Evolutionary conservation across 1,140 invertebrate genomes (phyloP), one percentile per base, ranked within the genome.

Genomic region (Lordiphosa stackelbergi): DNA sequence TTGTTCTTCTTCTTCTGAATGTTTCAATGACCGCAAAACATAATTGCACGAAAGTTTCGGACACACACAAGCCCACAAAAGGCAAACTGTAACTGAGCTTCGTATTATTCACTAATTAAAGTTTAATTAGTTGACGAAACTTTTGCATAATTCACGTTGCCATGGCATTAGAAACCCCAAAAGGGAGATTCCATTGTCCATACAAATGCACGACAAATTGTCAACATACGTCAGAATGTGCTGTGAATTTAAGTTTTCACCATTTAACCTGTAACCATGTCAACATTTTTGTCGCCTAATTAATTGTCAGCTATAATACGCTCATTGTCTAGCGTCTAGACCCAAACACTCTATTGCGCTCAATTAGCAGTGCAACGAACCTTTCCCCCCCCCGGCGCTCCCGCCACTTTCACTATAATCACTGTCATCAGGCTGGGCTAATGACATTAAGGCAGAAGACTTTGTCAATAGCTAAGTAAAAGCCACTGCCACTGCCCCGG

Each of bases 271-370:
- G 34, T 36, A 47, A 53, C 48, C 31, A 58, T 49, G 45, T 28
- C 28, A 16, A 28, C 6, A 31, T 31, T 31, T 31, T 31, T 8
- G 28, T 31, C 28, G 28, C 28, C 7, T 1, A 31, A 31, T 31
- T 31, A 31, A 31, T 31, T 31, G 28, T 31, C 28, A 31, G 28
- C 28, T 31, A 31, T 31, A 31, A 31, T 31, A 8, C 7, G 28
- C 7, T 31, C 28, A 31, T 36, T 42, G 49, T 53, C 51, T 53
- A 19, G 9, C 46, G 51, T 58, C 70, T 58, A 78, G 73, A 78
- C 73, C 9, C 9, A 6, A 22, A 24, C 19, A 19, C 13, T 28
- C 24, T 34, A 24, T 31, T 34, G 43, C 43, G 43, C 43, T 46
- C 43, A 31, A 46, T 46, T 46, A 46, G 43, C 22, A 12, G 43